phyloP scores from a whole-genome alignment of 2,113 vertebrate genomes.

The Oreotrochilus melanogaster region DNA sequence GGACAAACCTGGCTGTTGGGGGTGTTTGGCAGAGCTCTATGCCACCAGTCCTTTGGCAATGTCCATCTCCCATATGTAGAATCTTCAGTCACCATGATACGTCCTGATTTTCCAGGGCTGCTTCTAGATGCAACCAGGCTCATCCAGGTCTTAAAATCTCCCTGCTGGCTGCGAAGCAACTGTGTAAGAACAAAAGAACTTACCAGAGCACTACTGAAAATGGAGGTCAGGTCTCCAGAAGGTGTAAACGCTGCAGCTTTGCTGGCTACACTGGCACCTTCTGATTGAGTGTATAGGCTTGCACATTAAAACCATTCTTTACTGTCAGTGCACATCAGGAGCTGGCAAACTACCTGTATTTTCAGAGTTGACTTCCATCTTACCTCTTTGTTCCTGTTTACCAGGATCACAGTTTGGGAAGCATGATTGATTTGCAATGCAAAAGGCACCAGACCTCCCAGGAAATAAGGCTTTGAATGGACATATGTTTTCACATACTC shows the following conservation, averaged over 20 bases:
- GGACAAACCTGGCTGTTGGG: not conserved
- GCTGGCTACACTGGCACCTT: not conserved
- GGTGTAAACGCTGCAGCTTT: not conserved
- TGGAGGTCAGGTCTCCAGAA: not conserved
- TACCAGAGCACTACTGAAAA: not conserved
- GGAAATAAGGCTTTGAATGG: not conserved
- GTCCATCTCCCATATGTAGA: not conserved
- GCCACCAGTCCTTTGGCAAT: not conserved
- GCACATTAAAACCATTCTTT: not conserved
- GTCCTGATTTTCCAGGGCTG: fast-evolving
- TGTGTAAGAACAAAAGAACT: fast-evolving
- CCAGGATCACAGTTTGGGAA: not conserved
- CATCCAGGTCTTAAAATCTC: not conserved
- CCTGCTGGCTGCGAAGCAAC: not conserved
- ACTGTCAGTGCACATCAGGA: not conserved
- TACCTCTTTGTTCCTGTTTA: not conserved
- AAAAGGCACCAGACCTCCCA: not conserved
- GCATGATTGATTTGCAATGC: not conserved
- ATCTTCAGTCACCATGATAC: not conserved
- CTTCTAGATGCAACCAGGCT: not conserved
- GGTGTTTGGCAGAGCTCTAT: not conserved
- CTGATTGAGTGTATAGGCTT: not conserved
- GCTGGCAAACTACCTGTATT: fast-evolving
- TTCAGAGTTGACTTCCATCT: not conserved
- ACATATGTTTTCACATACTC: fast-evolving